Evolutionary conservation across 2,888 invertebrate species (phyloP).

Genomic region (Ganaspis brasiliensis): DNA sequence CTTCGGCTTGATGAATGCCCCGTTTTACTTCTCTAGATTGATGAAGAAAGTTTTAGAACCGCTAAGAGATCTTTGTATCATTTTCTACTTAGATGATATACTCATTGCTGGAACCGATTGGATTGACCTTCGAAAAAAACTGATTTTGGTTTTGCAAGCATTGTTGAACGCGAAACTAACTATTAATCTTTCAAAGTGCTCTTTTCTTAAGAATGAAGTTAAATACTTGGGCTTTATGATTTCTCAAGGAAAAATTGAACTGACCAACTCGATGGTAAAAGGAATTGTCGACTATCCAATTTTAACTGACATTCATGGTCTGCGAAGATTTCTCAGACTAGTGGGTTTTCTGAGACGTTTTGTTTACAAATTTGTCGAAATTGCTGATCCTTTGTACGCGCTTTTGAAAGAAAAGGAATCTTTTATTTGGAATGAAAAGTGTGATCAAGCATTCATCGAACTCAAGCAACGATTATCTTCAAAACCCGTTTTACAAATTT

Average conservation of each 20-base stretch:
- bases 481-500: conserved; percentile 41
- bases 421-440: background rate
- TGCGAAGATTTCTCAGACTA: background rate
- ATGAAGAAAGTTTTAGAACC: conserved; percentile 42
- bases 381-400: background rate
- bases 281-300: background rate
- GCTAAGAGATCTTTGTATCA: conserved; percentile 53
- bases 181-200: conserved; percentile 60
- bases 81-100: conserved; percentile 70
- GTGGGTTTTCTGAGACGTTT: background rate
- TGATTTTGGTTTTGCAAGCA: conserved; percentile 58
- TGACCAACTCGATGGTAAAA: background rate
- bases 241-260: background rate
- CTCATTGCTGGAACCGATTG: conserved; percentile 61
- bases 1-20: conserved; percentile 66
- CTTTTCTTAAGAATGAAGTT: background rate
- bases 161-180: conserved; percentile 55
- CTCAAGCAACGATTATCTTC: background rate
- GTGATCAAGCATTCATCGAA: background rate
- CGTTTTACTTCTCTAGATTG: conserved; percentile 58
- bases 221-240: background rate
- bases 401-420: background rate
- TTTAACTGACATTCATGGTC: background rate
- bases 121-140: conserved; percentile 56
- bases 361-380: background rate